Conservation (phyloP, 2,888 invertebrate species). For the Tipula helvola region DNA sequence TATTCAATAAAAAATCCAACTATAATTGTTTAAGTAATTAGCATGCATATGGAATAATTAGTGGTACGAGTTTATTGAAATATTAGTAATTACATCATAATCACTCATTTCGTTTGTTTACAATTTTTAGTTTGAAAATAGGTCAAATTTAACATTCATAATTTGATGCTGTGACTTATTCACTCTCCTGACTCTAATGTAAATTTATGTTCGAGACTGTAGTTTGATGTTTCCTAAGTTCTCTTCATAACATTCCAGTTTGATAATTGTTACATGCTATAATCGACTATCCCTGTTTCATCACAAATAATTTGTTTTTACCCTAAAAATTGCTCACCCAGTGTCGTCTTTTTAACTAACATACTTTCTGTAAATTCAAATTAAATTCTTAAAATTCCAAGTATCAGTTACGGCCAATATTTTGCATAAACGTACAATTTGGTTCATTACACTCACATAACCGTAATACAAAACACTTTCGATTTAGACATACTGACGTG, state of each 20-base stretch:
- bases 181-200: too few species aligned
- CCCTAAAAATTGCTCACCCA: too few species aligned
- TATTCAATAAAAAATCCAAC: background rate
- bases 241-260: too few species aligned
- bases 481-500: background rate
- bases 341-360: too few species aligned
- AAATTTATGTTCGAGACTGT: too few species aligned
- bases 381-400: too few species aligned
- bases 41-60: background rate
- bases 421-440: background rate
- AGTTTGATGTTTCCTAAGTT: too few species aligned
- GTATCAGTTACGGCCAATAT: background rate
- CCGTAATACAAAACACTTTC: background rate
- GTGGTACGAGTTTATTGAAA: background rate
- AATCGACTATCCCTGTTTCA: too few species aligned
- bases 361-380: too few species aligned
- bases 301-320: too few species aligned
- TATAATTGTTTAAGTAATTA: background rate
- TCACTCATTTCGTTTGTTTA: background rate
- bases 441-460: background rate
- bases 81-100: background rate
- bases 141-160: background rate
- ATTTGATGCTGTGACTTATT: too few species aligned
- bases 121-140: background rate
- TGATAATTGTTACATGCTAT: too few species aligned